Evolutionary conservation across 2,113 vertebrate species (phyloP).

Genomic region (Embiotoca jacksoni): DNA sequence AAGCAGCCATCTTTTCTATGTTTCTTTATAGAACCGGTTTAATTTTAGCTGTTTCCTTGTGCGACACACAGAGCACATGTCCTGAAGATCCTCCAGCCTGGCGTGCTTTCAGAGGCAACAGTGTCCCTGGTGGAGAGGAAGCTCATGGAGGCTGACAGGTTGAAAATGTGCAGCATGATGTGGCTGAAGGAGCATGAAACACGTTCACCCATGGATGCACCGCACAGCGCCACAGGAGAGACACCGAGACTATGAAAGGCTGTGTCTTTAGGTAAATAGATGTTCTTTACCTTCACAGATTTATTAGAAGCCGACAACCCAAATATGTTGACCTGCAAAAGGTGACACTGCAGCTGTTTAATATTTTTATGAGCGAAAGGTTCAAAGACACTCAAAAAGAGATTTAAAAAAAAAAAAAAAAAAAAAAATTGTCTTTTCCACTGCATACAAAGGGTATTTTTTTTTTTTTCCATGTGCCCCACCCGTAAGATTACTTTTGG

Average conservation of each 20-base stretch:
- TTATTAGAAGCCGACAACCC: neutral
- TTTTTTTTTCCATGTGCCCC: neutral
- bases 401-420: no score
- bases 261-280: neutral
- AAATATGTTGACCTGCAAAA: neutral
- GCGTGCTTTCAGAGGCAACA: slow-evolving; percentile 44
- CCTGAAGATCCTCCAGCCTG: slow-evolving; percentile 33
- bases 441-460: neutral
- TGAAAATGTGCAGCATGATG: slow-evolving; percentile 82
- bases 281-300: slow-evolving; percentile 13
- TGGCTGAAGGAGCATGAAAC: slow-evolving; percentile 83
- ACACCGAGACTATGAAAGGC: slow-evolving; percentile 45
- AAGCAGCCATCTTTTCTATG: neutral
- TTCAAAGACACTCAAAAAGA: neutral
- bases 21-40: neutral
- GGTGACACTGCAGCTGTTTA: neutral
- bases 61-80: slow-evolving; percentile 38
- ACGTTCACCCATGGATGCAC: slow-evolving; percentile 68
- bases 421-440: neutral
- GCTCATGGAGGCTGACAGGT: slow-evolving; percentile 79
- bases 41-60: slow-evolving; percentile 20
- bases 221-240: slow-evolving; percentile 58
- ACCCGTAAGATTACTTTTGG: neutral
- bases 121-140: slow-evolving; percentile 70
- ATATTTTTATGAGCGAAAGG: neutral